Evolutionary conservation across 1,140 invertebrate species (phyloP), one percentile per base, ranked within the genome.

Genomic region (Calliopsis andreniformis): DNA sequence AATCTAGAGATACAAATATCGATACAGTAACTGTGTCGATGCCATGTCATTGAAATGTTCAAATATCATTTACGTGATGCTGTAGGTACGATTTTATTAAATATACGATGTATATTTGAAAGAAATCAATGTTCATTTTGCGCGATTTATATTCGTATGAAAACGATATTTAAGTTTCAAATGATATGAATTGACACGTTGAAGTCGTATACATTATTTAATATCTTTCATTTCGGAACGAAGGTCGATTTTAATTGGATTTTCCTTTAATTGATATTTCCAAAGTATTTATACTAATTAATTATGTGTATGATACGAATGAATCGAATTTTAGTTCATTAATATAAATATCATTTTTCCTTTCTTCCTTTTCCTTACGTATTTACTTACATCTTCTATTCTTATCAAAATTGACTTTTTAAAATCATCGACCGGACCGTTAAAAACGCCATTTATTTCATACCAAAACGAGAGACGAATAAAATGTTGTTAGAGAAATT

Each of bases 151-250:
- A n/a, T 32, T 56, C 39, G n/a, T 30, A 6, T 16, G 3, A 2
- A 42, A 47, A 47, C 28, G 42, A 75, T 67, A 67, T 58, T 67
- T 12, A 8, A 14, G 58, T 75, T 56, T 43, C 35, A n/a, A 66
- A 66, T n/a, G 49, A 55, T 45, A 20, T n/a, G 3, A n/a, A 64
- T 64, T 23, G 18, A 2, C 16, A 20, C 4, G 12, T 1, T 12
- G n/a, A 3, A 35, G 3, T 14, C 2, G 18, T 1, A 45, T 56
- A 53, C 35, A 56, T 45, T 23, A 28, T 18, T 12, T 12, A 42
- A 42, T 53, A 18, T 8, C 6, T 14, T 47, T 39, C 5, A 39
- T 67, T 35, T n/a, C 20, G 47, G 30, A 75, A n/a, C n/a, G n/a
- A n/a, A n/a, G n/a, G n/a, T n/a, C n/a, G n/a, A n/a, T n/a, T n/a